phyloP scores from a whole-genome alignment of 2,113 vertebrate species.

The Chiloscyllium plagiosum region DNA sequence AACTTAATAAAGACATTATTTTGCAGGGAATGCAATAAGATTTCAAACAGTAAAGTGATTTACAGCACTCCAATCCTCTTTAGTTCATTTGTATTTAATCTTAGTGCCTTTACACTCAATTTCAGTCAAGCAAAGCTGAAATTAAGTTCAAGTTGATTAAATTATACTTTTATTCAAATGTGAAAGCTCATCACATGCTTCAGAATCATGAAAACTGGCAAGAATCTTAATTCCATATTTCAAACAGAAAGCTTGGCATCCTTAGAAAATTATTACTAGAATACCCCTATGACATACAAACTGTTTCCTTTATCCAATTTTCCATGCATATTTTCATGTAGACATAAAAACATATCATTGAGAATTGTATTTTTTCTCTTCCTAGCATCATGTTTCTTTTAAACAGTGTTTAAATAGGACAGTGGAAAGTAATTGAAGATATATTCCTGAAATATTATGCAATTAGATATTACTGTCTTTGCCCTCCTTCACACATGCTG shows the following conservation, averaged over 20 bases:
- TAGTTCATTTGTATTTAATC: constrained; percentile 7
- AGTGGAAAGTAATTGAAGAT: neutral
- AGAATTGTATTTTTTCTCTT: constrained; percentile 1
- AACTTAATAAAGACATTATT: neutral
- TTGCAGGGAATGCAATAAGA: neutral
- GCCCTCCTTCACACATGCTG: neutral
- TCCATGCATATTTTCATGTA: neutral
- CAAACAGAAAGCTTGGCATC: neutral
- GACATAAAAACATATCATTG: neutral
- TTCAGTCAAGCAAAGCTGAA: neutral
- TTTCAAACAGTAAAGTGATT: constrained; percentile 3
- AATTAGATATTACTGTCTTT: neutral
- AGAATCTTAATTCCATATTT: neutral
- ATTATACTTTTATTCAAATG: neutral
- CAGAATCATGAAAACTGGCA: neutral
- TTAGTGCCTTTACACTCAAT: neutral
- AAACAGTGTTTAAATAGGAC: neutral
- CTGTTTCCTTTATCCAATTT: neutral
- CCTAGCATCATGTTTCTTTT: neutral
- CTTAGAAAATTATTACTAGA: neutral
- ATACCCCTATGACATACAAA: neutral
- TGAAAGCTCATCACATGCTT: neutral
- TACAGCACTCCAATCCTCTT: neutral
- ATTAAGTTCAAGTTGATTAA: constrained; percentile 17
- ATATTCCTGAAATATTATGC: neutral